Base-by-base conservation (phyloP, 2,888 invertebrate genomes). In the Trisateles emortualis region DNA sequence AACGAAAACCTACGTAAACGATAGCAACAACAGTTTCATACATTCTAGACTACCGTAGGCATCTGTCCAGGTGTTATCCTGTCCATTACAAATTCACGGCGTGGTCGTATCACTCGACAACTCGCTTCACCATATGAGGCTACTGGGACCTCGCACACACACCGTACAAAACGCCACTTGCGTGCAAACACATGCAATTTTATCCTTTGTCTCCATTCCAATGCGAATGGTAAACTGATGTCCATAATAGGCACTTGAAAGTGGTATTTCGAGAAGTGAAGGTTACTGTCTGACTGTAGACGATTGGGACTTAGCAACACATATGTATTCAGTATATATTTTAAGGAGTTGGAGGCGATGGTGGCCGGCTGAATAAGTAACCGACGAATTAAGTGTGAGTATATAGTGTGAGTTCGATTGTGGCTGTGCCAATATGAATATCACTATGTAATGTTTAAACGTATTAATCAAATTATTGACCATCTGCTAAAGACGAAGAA, bases 61-160 rank as follows among this genome's bases (percentile, higher is more conserved):
- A 74, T 76, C 66, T 64, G 73, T 68, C 83, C 87, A 88, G 87
- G 86, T 88, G 87, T 87, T 86, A 87, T 87, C 85, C 86, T 82
- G 81, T 76, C 66, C 65, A 84, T 86, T 89, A 84, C 83, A 83
- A 83, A 86, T 86, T 85, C 87, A 74, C 57, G 48, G 67, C 76
- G 76, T 76, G 70, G 68, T 66, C 68, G 55, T 50, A 50, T 50
- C 53, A 45, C 46, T 11, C 33, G 52, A 61, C 62, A 63, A 64
- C 62, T 60, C 51, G 59, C 35, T 61, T 30, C 52, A 43, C 73
- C 66, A 59, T 73, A 70, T 59, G 64, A 59, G 54, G 56, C 47
- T 54, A 52, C 46, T 26, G 42, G 55, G 46, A 61, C 59, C 46
- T 22, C 16, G 40, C 35, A 19, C 13, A 17, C 19, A 16, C 35